Percentiles rank a stretch among this genome's conserved stretches.
Evolutionary conservation across 1,140 invertebrate genomes (phyloP).

Genomic region (Diploscapter pachys): DNA sequence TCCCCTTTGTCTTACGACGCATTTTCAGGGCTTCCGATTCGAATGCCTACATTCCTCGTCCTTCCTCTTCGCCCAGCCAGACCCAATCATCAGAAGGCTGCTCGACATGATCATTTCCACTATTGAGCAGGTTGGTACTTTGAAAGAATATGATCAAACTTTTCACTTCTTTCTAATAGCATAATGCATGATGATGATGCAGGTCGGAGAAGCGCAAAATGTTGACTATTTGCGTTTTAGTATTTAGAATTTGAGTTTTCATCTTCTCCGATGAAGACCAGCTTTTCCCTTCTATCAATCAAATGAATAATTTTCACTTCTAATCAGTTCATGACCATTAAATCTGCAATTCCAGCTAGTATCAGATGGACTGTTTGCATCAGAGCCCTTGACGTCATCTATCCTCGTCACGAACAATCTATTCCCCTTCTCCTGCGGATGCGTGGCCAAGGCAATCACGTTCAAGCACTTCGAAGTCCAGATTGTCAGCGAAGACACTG

Average conservation of each 20-base stretch:
- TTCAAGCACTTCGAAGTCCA: constrained; percentile 37
- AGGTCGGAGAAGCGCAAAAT: background rate
- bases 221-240: background rate
- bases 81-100: constrained; percentile 17
- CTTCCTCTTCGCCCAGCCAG: constrained; percentile 17
- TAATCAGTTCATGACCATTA: constrained; percentile 15
- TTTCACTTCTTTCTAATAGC: background rate
- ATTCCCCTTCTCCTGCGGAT: constrained; percentile 26
- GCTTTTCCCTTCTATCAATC: background rate
- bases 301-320: background rate
- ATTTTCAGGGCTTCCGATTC: constrained; percentile 21
- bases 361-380: constrained; percentile 31
- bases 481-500: constrained; percentile 38
- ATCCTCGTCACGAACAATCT: constrained; percentile 41
- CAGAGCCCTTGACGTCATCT: constrained; percentile 31
- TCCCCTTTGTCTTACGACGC: background rate
- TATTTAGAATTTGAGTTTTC: background rate
- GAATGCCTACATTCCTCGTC: constrained; percentile 15
- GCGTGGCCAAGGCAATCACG: constrained; percentile 24
- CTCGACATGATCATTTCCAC: constrained; percentile 23
- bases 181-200: background rate
- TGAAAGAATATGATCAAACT: background rate
- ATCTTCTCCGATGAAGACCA: background rate
- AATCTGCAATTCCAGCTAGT: constrained; percentile 26
- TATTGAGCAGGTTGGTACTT: background rate